phyloP scores from a whole-genome alignment of 2,888 invertebrate genomes.

The Geophilus truncorum region DNA sequence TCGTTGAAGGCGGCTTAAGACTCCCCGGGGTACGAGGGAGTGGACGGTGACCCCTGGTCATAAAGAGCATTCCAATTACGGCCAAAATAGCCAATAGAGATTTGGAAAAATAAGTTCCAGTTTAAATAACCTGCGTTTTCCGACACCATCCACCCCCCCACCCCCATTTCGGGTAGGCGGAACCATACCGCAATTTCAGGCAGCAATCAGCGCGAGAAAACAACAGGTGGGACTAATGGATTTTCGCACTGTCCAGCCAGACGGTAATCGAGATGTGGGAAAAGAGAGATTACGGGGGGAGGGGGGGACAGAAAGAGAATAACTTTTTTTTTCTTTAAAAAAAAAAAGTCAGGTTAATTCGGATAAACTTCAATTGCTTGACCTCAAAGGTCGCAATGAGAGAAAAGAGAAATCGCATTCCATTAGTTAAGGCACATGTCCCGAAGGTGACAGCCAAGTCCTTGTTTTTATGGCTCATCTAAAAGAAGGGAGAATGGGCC shows the following conservation, averaged over 20 bases:
- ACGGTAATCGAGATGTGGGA: background rate
- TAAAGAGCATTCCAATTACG: slow-evolving; percentile 5
- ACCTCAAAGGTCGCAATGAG: background rate
- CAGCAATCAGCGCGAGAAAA: background rate
- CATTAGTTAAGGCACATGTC: background rate
- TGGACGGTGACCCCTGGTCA: background rate
- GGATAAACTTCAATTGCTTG: background rate
- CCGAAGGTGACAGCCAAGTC: background rate
- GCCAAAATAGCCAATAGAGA: background rate
- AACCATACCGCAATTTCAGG: background rate
- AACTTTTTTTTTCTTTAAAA: too few species aligned
- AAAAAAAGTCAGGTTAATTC: background rate
- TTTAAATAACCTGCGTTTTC: background rate
- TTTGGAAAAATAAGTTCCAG: background rate
- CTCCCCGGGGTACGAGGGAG: background rate
- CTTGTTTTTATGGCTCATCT: slow-evolving; percentile 31
- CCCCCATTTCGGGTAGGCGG: background rate
- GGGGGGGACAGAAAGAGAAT: too few species aligned
- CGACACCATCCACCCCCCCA: background rate
- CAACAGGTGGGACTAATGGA: background rate
- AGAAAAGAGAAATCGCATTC: background rate
- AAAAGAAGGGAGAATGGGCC: background rate
- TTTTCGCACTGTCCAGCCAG: background rate
- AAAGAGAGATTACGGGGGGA: too few species aligned
- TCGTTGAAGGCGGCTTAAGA: slow-evolving; percentile 4